phyloP scores from a whole-genome alignment of 2,888 invertebrate species.

The Phaedon cochleariae region DNA sequence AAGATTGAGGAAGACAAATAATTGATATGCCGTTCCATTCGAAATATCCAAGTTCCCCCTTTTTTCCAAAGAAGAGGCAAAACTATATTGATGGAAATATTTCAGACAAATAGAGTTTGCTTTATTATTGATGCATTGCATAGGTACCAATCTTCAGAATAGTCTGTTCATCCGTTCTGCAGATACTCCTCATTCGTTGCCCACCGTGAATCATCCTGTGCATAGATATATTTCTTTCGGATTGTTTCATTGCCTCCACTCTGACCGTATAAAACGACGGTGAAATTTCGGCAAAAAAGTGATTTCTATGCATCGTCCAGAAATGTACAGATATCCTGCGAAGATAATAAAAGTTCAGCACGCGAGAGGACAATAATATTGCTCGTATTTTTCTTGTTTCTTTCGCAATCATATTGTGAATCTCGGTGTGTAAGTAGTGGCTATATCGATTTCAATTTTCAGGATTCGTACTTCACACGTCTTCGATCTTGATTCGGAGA shows the following conservation, averaged over 20 bases:
- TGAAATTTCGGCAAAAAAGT: neutral
- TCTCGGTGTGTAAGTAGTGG: no score
- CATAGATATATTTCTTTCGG: neutral
- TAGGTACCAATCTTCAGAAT: no score
- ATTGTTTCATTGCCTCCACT: neutral
- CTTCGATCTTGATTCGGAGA: neutral
- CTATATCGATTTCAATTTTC: slow-evolving; percentile 2
- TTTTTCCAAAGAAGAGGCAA: no score
- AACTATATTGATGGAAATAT: no score
- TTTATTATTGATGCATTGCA: no score
- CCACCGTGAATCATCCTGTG: no score
- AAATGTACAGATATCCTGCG: slow-evolving; percentile 4
- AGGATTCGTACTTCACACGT: neutral
- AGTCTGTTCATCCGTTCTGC: no score
- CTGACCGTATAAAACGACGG: neutral
- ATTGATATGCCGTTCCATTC: no score
- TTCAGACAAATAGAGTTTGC: no score
- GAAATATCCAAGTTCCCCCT: no score
- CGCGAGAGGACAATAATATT: neutral
- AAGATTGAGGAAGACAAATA: no score
- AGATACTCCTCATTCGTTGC: no score
- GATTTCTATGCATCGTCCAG: slow-evolving; percentile 19
- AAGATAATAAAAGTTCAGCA: neutral
- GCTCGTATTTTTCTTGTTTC: neutral
- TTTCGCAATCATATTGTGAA: neutral